Evolutionary conservation across 2,888 invertebrate species (phyloP), one percentile per base, ranked within the genome.

Genomic region (Agrotis segetum): DNA sequence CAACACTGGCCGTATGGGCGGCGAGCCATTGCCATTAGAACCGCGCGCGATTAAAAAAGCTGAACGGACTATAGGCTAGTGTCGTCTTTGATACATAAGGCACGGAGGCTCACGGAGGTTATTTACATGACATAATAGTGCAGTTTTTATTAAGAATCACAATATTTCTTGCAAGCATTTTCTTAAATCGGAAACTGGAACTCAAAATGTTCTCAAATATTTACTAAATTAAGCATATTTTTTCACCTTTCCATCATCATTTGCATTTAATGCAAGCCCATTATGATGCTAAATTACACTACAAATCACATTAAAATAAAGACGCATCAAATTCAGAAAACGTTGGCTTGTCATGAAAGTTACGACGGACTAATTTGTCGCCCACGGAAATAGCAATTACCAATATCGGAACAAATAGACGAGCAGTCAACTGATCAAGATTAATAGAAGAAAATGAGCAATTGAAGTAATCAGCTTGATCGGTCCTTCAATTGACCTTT

Each of bases 1-100:
- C 79, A 85, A 83, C 81, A 87, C 87, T 81, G 85, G 73, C 82
- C 17, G 74, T 71, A 78, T 82, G 61, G 53, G 47, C 64, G 29
- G 71, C 68, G 71, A 19, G 62, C 67, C 34, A 34, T 73, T 56
- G 72, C 66, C 73, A 82, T 81, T 81, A 83, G 77, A 76, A 67
- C 64, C 59, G 66, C 69, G 68, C 53, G 64, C 71, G 61, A 66
- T 68, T 63, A 68, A 67, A 75, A 69, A 67, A 69, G 59, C 56
- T 72, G 59, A 78, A 69, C 29, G 19, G 14, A 68, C 62, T 34
- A 34, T 24, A 34, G 40, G 46, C 29, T 34, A 47, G 29, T 63
- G 66, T 58, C 24, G 24, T 52, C 52, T 53, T 19, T 2, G 11
- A 40, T 13, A 46, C 21, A 16, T 60, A 40, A 17, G 52, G 13